Evolutionary conservation across 2,888 invertebrate species (phyloP).

Genomic region (Papilio demoleus): DNA sequence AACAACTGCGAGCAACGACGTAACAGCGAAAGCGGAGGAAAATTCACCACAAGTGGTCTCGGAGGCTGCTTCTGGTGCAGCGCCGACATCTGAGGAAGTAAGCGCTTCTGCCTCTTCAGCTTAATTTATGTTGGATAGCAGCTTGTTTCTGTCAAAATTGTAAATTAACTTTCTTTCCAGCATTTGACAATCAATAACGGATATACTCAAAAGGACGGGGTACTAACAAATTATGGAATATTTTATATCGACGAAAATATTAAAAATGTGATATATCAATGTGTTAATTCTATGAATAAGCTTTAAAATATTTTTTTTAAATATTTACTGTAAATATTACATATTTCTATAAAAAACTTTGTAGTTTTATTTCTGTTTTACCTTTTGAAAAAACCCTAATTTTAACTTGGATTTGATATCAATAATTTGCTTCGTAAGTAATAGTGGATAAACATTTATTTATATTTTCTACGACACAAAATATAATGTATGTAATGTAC

Average conservation of each 20-base stretch:
- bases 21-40: conserved; percentile 5
- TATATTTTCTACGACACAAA: no score
- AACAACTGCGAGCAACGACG: background rate
- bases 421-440: no score
- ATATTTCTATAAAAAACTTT: conserved; percentile 20
- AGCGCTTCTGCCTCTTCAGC: conserved; percentile 47
- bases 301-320: conserved; percentile 38
- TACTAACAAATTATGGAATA: conserved; percentile 38
- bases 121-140: conserved; percentile 40
- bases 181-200: conserved; percentile 24
- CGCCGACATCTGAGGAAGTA: conserved; percentile 46
- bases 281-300: conserved; percentile 32
- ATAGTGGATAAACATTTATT: no score
- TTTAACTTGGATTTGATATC: background rate
- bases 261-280: conserved; percentile 38
- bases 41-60: conserved; percentile 23
- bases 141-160: conserved; percentile 16
- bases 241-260: conserved; percentile 35
- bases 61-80: conserved; percentile 22
- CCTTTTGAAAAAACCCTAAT: background rate
- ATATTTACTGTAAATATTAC: conserved; percentile 28
- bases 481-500: no score
- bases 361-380: conserved; percentile 12
- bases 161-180: conserved; percentile 38
- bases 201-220: conserved; percentile 33